Evolutionary conservation across 2,797 vertebrate genomes (phyloP).

Genomic region (Novumbra hubbsi): DNA sequence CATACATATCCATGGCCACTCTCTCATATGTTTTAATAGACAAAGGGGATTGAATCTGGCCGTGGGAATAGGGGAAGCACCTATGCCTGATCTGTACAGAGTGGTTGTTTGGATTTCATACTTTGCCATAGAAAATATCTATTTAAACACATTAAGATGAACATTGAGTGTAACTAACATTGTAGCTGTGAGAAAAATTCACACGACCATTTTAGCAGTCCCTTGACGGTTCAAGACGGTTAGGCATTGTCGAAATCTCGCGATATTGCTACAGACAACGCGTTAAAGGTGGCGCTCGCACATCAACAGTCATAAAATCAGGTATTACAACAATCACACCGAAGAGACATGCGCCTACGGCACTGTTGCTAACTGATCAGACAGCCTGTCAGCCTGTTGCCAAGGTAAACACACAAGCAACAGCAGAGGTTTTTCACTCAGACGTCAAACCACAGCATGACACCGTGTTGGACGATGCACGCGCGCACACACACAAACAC

Average conservation of each 20-base stretch:
- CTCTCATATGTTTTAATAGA: neutral
- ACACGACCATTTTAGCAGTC: neutral
- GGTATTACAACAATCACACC: neutral
- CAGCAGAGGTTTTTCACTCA: neutral
- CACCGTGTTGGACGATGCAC: neutral
- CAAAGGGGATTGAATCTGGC: neutral
- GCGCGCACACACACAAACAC: neutral
- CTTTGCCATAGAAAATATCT: neutral
- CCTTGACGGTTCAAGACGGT: too few species aligned
- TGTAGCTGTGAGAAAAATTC: neutral
- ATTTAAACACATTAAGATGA: neutral
- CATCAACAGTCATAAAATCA: too few species aligned
- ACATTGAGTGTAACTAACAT: neutral
- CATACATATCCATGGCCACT: slow-evolving; percentile 25
- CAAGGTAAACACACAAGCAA: neutral
- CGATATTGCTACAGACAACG: too few species aligned
- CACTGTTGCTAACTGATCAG: neutral
- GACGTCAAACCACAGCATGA: neutral
- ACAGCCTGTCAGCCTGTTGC: neutral
- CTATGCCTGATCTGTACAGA: neutral
- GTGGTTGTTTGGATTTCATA: neutral
- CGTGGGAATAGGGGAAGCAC: neutral
- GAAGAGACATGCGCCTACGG: neutral
- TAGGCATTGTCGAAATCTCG: too few species aligned
- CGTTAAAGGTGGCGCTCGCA: too few species aligned